A percentile compares a stretch with the other conserved stretches of the same genome.
These are phyloP conservation scores for Oophaga pumilio DNA, from an alignment of 2,113 vertebrate species.

Conservation along the genomic window DNA sequence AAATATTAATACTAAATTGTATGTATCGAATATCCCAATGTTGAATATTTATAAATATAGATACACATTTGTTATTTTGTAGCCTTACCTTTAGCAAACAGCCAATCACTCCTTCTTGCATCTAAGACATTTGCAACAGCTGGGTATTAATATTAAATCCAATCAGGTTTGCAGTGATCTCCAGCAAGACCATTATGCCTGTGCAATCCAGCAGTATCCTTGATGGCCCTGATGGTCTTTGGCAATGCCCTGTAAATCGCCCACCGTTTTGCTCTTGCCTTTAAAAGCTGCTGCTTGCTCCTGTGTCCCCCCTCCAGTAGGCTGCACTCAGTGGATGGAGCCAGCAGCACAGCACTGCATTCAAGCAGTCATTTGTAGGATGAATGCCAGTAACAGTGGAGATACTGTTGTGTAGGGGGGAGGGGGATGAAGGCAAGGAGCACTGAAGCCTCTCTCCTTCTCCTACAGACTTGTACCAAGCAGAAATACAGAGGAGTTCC, in stretches of 20 bases:
- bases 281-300: slow-evolving; percentile 4
- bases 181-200: slow-evolving; percentile 7
- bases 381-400: slow-evolving; percentile 45
- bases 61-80: background rate
- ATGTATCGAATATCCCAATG: too few relatives aligned
- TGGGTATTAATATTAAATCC: background rate
- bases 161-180: slow-evolving; percentile 14
- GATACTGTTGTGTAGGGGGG: slow-evolving; percentile 42
- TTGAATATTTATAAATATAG: background rate
- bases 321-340: slow-evolving; percentile 44
- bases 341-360: slow-evolving; percentile 48
- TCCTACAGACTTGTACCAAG: slow-evolving; percentile 12
- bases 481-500: slow-evolving; percentile 12
- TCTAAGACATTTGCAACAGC: background rate
- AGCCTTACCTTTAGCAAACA: slow-evolving; percentile 15
- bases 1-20: too few relatives aligned
- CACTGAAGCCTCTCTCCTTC: slow-evolving; percentile 27
- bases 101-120: background rate
- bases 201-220: slow-evolving; percentile 45
- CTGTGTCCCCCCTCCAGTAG: slow-evolving; percentile 1
- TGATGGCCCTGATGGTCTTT: slow-evolving; percentile 43
- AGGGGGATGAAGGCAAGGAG: background rate
- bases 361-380: slow-evolving; percentile 53
- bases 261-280: slow-evolving; percentile 9
- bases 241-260: slow-evolving; percentile 29